Evolutionary conservation across 2,888 invertebrate genomes (phyloP), one percentile per base, ranked within the genome.

Genomic region (Listrodromus nycthemerus): DNA sequence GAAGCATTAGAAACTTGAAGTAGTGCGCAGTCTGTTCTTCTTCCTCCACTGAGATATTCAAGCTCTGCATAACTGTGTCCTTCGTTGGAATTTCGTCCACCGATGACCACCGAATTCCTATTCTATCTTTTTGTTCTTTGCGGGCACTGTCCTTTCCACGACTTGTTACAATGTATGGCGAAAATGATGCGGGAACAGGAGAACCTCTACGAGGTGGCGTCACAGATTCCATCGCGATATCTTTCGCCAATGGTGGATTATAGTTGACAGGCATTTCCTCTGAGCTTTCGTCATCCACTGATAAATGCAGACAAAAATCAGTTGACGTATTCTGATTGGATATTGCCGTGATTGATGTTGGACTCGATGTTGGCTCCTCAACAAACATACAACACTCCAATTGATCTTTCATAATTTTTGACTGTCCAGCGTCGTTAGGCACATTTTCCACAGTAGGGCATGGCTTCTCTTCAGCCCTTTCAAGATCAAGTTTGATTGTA

Each of bases 121-220:
- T 45, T 16, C 87, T 88, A 0, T 87, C 50, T 27, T 89, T 85
- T 27, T 89, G 86, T 88, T 96, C 96, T 66, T 93, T 94, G 45
- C 95, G 93, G 0, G 95, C 95, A 86, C 94, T 95, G 1, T 92
- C 94, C 86, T 96, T 96, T 0, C 96, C 96, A 27, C 96, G 92
- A 0, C 95, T 95, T 74, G 94, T 88, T 0, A 95, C 95, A 0
- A 96, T 94, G 90, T 94, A 95, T 0, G 95, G 96, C 83, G 93
- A 93, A 65, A 89, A 92, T 2, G 86, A 83, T 13, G 86, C 89
- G 16, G 89, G 88, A 37, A 87, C 58, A 3, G 85, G 74, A 1
- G 84, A 71, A 8, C 74, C 77, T 21, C 50, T 30, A 13, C 69
- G 33, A 0, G 63, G 73, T 45, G 74, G 52, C 19, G 45, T 65